Evolutionary conservation across 2,113 vertebrate genomes (phyloP).

Genomic region (Picathartes gymnocephalus): DNA sequence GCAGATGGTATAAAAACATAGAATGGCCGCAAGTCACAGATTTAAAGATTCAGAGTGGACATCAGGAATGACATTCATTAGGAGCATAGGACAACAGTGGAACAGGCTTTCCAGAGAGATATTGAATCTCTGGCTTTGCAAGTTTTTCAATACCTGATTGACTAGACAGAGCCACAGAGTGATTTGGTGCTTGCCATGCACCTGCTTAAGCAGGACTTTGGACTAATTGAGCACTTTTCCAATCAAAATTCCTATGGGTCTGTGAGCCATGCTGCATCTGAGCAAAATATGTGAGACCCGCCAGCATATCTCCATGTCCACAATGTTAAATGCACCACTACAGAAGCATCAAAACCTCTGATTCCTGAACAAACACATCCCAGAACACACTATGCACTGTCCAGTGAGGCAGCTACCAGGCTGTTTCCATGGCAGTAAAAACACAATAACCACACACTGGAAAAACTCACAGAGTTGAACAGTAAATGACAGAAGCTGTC

Average conservation of each 20-base stretch:
- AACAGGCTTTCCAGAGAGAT: neutral
- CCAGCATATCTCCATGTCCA: neutral
- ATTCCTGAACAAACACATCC: neutral
- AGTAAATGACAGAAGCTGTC: neutral
- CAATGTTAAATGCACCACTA: accelerated
- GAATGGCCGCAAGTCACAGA: neutral
- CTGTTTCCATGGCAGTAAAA: conserved; percentile 9
- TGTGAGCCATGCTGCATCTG: neutral
- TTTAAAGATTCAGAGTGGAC: neutral
- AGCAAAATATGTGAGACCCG: neutral
- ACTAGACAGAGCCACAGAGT: neutral
- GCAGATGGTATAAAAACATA: neutral
- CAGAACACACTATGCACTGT: neutral
- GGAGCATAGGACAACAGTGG: neutral
- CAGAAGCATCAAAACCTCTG: neutral
- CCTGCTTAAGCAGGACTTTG: neutral
- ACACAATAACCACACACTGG: neutral
- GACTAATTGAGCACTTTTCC: neutral
- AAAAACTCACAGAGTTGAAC: neutral
- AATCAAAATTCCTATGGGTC: neutral
- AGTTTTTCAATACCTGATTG: neutral
- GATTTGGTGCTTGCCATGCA: neutral
- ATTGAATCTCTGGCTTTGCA: neutral
- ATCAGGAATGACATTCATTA: neutral
- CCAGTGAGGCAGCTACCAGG: neutral